phyloP scores from a whole-genome alignment of 2,113 vertebrate genomes.

The Thryonomys swinderianus region DNA sequence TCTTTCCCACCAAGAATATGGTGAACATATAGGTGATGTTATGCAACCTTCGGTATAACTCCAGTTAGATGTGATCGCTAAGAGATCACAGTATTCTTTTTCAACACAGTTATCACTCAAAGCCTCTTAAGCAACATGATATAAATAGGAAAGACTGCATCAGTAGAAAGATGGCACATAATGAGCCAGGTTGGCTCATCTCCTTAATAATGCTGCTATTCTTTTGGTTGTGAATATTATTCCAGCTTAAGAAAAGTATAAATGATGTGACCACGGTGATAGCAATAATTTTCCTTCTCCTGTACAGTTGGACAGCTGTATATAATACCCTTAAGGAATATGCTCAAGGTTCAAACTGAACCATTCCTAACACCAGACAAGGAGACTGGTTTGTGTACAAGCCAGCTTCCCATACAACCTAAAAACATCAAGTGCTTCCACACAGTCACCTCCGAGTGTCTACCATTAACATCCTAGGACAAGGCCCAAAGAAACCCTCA shows the following conservation, averaged over 20 bases:
- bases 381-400: neutral
- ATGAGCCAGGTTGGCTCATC: neutral
- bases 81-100: slow-evolving; percentile 57
- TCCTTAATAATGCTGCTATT: slow-evolving; percentile 4
- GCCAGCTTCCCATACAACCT: neutral
- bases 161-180: neutral
- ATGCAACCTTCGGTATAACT: slow-evolving; percentile 53
- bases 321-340: slow-evolving; percentile 1
- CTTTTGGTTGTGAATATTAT: neutral
- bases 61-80: slow-evolving; percentile 61
- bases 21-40: slow-evolving; percentile 63
- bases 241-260: slow-evolving; percentile 23
- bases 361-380: neutral
- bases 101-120: slow-evolving; percentile 52
- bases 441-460: slow-evolving; percentile 11
- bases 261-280: neutral
- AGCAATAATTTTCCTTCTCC: neutral
- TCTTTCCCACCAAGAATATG: slow-evolving; percentile 58
- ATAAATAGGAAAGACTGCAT: slow-evolving; percentile 28
- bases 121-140: neutral
- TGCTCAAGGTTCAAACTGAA: neutral
- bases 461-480: neutral
- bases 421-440: slow-evolving; percentile 15
- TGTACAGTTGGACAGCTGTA: neutral
- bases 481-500: neutral